Evolutionary conservation across 2,113 vertebrate species (phyloP).

Genomic region (Rattus rattus): DNA sequence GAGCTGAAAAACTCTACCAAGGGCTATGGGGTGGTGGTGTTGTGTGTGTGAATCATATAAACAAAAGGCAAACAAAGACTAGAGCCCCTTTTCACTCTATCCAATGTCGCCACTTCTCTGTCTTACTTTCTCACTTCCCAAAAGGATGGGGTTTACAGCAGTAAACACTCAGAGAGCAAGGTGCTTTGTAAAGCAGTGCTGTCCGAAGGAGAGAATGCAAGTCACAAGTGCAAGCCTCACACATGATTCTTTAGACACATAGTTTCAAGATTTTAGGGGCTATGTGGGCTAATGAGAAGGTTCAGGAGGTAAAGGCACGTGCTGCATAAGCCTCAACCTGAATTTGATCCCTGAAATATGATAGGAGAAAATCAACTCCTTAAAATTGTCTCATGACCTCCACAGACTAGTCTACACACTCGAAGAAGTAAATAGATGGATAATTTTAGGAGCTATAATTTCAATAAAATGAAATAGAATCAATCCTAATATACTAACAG

Average conservation of each 20-base stretch:
- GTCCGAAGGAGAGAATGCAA: background rate
- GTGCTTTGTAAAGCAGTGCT: conserved; percentile 1
- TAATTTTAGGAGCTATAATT: conserved; percentile 24
- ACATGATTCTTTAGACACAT: background rate
- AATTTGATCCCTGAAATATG: background rate
- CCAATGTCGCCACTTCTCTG: background rate
- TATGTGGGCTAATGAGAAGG: background rate
- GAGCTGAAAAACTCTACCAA: background rate
- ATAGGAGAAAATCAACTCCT: background rate
- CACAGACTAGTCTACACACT: background rate
- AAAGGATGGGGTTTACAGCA: conserved; percentile 27
- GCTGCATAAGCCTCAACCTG: background rate
- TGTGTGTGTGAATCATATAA: background rate
- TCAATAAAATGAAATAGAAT: conserved; percentile 30
- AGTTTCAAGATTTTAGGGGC: background rate
- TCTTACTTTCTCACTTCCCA: conserved; percentile 24
- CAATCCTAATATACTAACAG: conserved; percentile 36
- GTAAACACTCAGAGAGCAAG: conserved; percentile 1
- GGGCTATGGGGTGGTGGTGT: background rate
- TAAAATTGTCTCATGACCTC: background rate
- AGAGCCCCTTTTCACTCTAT: background rate
- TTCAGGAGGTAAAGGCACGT: background rate
- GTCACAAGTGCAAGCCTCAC: background rate
- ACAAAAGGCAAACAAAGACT: conserved; percentile 18
- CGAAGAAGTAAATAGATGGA: background rate